A percentile compares a stretch with the other conserved stretches of the same genome.
phyloP scores from a whole-genome alignment of 2,888 invertebrate genomes.

The Lysandra bellargus region DNA sequence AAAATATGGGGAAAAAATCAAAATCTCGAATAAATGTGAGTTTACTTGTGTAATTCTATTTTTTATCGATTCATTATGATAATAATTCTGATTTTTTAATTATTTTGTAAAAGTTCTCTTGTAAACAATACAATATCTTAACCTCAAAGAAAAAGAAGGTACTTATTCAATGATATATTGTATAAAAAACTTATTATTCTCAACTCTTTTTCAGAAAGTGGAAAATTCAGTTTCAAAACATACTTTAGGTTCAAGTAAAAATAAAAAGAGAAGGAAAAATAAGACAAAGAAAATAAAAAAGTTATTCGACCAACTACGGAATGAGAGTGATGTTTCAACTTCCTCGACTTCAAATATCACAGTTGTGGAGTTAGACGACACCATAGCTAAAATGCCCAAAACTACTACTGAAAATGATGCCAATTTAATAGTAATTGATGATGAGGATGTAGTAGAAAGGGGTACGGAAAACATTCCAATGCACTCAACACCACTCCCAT shows the following conservation, averaged over 20 bases:
- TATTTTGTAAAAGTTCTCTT: not conserved
- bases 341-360: constrained; percentile 39
- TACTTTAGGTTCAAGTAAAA: constrained; percentile 15
- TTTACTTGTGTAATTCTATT: not conserved
- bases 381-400: constrained; percentile 31
- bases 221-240: not conserved
- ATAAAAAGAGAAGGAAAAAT: constrained; percentile 43
- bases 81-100: not conserved
- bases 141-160: not conserved
- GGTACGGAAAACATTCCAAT: constrained; percentile 42
- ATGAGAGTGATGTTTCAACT: constrained; percentile 40
- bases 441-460: constrained; percentile 44
- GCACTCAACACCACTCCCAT: constrained; percentile 54
- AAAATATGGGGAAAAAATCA: not conserved
- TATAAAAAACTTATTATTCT: not conserved
- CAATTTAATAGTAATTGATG: constrained; percentile 49
- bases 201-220: not conserved
- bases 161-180: too few species aligned
- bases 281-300: constrained; percentile 47
- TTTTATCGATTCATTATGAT: not conserved
- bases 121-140: not conserved
- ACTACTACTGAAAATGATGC: constrained; percentile 31
- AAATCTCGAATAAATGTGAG: not conserved
- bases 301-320: constrained; percentile 48
- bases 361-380: constrained; percentile 46